Conservation (phyloP, 2,797 vertebrate genomes). For the Sebastes ruberrimus region DNA sequence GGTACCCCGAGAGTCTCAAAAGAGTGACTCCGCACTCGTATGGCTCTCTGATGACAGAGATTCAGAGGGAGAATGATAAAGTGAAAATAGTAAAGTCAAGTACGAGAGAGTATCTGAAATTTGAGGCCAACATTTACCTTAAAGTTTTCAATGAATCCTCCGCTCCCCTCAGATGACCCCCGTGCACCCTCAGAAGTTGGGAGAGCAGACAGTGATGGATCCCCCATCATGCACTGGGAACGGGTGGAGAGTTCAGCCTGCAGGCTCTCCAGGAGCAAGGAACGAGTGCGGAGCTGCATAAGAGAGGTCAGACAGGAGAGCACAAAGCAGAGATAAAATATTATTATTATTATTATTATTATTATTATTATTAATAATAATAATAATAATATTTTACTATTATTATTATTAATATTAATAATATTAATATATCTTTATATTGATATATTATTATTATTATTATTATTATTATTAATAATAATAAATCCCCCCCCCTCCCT, state of each 20-base stretch:
- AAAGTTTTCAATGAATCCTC: conserved; percentile 87
- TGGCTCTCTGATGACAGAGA: conserved; percentile 82
- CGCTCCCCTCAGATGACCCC: conserved; percentile 75
- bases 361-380: no score
- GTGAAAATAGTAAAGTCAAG: not conserved
- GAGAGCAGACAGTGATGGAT: conserved; percentile 53
- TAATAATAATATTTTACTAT: no score
- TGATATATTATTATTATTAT: no score
- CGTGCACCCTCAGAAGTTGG: conserved; percentile 65
- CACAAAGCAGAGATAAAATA: not conserved
- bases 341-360: no score
- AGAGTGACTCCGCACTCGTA: conserved; percentile 91
- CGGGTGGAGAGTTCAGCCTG: conserved; percentile 78
- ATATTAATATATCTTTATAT: no score
- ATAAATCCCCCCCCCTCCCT: no score
- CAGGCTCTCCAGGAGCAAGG: conserved; percentile 81
- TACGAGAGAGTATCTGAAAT: not conserved
- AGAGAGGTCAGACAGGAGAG: not conserved
- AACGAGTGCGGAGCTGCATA: conserved; percentile 82
- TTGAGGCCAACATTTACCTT: conserved; percentile 63
- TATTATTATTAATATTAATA: no score
- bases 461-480: no score
- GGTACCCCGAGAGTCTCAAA: conserved; percentile 87
- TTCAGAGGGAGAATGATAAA: not conserved
- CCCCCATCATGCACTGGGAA: conserved; percentile 84